phyloP scores from a whole-genome alignment of 2,797 vertebrate species.

The Acestrorhynchus altus region DNA sequence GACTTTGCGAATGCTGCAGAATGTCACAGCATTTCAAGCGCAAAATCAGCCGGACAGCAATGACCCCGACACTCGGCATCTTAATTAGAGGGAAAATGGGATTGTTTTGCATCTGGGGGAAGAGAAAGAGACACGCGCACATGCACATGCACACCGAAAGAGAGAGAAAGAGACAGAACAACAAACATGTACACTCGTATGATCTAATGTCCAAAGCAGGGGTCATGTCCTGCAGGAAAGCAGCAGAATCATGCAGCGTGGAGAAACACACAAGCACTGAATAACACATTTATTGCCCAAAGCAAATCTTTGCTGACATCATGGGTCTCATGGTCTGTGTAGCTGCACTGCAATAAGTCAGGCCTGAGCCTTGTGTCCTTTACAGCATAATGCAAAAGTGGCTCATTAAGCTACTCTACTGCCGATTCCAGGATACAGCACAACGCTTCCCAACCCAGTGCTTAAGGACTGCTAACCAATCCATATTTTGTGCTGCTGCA shows the following conservation, averaged over 20 bases:
- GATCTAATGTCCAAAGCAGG: neutral
- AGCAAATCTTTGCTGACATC: constrained; percentile 7
- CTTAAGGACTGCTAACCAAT: neutral
- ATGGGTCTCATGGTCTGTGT: neutral
- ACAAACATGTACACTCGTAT: neutral
- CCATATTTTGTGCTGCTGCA: constrained; percentile 5
- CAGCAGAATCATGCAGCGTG: neutral
- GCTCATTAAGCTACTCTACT: neutral
- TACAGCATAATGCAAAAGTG: neutral
- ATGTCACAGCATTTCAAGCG: constrained; percentile 72
- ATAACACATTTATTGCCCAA: neutral
- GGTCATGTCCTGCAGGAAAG: neutral
- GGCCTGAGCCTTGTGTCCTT: neutral
- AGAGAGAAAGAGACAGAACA: neutral
- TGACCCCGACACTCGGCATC: constrained; percentile 73
- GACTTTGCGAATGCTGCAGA: constrained; percentile 67
- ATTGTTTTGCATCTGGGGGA: constrained; percentile 61
- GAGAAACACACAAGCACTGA: neutral
- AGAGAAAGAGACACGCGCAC: neutral
- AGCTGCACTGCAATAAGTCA: neutral
- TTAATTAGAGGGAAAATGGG: constrained; percentile 52
- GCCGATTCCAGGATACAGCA: neutral
- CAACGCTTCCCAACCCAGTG: neutral
- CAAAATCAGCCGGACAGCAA: constrained; percentile 73
- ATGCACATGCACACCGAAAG: neutral